These are phyloP conservation scores for Hippasteria phrygiana DNA, from an alignment of 53 echinoderm and acorn worm genomes.

Conservation along the genomic window DNA sequence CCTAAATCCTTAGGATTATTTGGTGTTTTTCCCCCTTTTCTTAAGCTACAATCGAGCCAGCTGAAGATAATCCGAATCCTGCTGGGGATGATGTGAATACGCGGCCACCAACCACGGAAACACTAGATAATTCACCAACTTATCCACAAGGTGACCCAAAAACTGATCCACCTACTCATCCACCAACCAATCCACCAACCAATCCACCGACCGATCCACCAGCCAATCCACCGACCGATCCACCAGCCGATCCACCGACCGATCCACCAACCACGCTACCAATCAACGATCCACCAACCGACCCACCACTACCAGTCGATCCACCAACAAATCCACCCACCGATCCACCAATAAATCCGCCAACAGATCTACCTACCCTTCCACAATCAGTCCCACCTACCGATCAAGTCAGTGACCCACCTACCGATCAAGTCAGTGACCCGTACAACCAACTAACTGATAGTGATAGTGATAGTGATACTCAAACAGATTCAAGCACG, in stretches of 20 bases:
- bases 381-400: not conserved
- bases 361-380: not conserved
- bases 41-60: not conserved
- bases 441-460: too few species aligned
- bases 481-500: too few species aligned
- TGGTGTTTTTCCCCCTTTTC: too few species aligned
- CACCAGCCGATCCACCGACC: not conserved
- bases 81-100: not conserved
- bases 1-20: too few species aligned
- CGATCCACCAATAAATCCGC: not conserved
- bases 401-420: not conserved
- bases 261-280: not conserved
- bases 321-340: not conserved
- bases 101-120: not conserved
- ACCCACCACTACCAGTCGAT: not conserved
- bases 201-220: not conserved
- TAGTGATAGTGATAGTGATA: too few species aligned
- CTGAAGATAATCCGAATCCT: not conserved
- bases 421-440: not conserved
- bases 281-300: not conserved
- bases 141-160: not conserved
- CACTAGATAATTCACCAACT: not conserved
- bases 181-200: not conserved
- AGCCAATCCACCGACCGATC: not conserved
- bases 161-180: not conserved